These are phyloP conservation scores for Tachyglossus aculeatus DNA, from an alignment of 2,797 vertebrate species.

Conservation along the genomic window DNA sequence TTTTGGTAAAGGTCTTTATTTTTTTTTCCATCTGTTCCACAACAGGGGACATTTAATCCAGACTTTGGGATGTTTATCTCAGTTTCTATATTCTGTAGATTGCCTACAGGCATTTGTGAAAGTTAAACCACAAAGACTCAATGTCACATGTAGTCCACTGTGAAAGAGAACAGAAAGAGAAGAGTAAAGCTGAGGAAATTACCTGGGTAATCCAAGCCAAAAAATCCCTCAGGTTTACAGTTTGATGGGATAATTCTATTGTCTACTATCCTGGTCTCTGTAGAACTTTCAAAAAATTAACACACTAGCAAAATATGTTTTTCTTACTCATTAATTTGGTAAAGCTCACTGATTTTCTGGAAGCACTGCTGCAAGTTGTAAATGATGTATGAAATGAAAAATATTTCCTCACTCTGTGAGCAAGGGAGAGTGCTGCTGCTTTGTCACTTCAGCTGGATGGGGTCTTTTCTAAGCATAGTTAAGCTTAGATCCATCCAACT, in stretches of 20 bases:
- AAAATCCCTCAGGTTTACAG: too few relatives aligned
- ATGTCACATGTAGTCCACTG: too few relatives aligned
- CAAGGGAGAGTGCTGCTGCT: conserved; percentile 57
- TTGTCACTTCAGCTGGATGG: conserved; percentile 30
- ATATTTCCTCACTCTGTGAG: conserved; percentile 67
- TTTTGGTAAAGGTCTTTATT: conserved; percentile 3
- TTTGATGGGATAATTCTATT: too few relatives aligned
- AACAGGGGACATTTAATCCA: neutral
- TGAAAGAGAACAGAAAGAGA: too few relatives aligned
- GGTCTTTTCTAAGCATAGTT: conserved; percentile 22
- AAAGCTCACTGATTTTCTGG: conserved; percentile 73
- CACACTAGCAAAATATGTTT: conserved; percentile 71
- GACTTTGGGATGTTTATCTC: neutral
- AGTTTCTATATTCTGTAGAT: neutral
- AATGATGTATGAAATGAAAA: conserved; percentile 82
- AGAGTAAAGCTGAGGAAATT: too few relatives aligned
- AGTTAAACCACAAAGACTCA: neutral
- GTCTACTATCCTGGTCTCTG: conserved; percentile 66
- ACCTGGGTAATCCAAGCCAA: too few relatives aligned
- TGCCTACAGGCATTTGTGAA: neutral
- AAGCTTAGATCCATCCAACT: conserved; percentile 2
- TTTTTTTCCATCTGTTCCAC: neutral
- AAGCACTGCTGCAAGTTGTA: conserved; percentile 72
- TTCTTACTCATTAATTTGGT: conserved; percentile 75
- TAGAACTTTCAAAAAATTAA: conserved; percentile 72